phyloP scores from a whole-genome alignment of 2,888 invertebrate species.

The Dichetophora obliterata region DNA sequence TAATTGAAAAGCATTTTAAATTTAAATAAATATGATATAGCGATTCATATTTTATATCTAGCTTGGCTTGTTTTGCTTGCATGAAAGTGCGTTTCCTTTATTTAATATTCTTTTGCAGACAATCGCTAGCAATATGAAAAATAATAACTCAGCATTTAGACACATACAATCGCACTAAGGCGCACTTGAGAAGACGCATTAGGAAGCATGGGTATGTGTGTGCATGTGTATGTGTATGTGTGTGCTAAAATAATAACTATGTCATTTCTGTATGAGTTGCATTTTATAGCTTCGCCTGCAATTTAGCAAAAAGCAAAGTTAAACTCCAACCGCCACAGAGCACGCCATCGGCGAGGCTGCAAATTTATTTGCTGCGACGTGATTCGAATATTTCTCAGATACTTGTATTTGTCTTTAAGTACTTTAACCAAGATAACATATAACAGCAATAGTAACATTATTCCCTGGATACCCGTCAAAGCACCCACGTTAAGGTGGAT shows the following conservation, averaged over 20 bases:
- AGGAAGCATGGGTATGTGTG: neutral
- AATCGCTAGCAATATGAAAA: neutral
- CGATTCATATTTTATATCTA: neutral
- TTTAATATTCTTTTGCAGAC: constrained; percentile 7
- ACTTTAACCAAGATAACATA: neutral
- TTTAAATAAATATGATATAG: neutral
- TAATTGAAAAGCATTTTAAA: neutral
- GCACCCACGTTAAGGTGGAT: too few relatives aligned
- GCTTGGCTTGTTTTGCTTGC: neutral
- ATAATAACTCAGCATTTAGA: constrained; percentile 11
- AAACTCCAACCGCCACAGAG: neutral
- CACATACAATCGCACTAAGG: neutral
- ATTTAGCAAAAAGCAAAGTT: neutral
- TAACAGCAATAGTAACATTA: neutral
- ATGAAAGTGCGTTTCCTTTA: neutral
- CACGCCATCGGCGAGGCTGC: neutral
- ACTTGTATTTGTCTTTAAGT: constrained; percentile 13
- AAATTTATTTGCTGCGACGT: constrained; percentile 34
- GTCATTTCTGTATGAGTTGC: neutral
- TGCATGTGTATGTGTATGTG: too few relatives aligned
- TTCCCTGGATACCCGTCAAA: too few relatives aligned
- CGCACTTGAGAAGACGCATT: neutral
- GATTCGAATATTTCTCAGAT: constrained; percentile 29
- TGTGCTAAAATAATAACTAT: neutral
- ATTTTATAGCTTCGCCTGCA: constrained; percentile 5